Base-by-base conservation (phyloP, 2,113 vertebrate species). In the Periophthalmodon schlosseri region DNA sequence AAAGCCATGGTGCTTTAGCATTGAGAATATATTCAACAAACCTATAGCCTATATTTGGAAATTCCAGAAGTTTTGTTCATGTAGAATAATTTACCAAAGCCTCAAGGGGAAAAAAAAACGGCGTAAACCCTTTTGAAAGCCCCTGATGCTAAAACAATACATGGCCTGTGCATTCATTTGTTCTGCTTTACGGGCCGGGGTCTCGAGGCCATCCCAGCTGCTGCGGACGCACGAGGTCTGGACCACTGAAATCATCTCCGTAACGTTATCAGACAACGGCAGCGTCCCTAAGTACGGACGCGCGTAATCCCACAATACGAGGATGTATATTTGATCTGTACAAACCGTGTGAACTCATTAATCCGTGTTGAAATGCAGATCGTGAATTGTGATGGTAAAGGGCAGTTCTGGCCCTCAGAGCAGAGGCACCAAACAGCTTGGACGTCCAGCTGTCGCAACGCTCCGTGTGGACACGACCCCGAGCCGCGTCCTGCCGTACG, bases 361-460 rank as follows among this genome's bases (percentile, higher is more conserved):
- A 60, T 60, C 57, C 23, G 13, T 3, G 4, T n/a, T 56, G 9
- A 21, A n/a, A 56, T 21, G 52, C 52, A 9, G 52, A 56, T 56
- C 10, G 52, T n/a, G 23, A 28, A 6, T 60, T 13, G 57, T 44
- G 8, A 44, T 44, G 39, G 9, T 60, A 28, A 60, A 15, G 23
- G 57, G 24, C 21, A 9, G 9, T n/a, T 57, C 2, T n/a, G 12
- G 20, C 56, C 56, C 10, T 28, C 21, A 5, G 65, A 33, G 39
- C 47, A 34, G 14, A 18, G 24, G 58, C 58, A 18, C 46, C 58
- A 20, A 69, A 47, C 61, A 68, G 49, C 67, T 34, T 65, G 68
- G 65, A 58, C 44, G 68, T 56, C n/a, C 23, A 66, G 68, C 44
- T 74, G 61, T 63, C 60, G 34, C 23, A 0, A 14, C 5, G 57